Evolutionary conservation across 2,888 invertebrate species (phyloP).

Genomic region (Pristionchus arcanus): DNA sequence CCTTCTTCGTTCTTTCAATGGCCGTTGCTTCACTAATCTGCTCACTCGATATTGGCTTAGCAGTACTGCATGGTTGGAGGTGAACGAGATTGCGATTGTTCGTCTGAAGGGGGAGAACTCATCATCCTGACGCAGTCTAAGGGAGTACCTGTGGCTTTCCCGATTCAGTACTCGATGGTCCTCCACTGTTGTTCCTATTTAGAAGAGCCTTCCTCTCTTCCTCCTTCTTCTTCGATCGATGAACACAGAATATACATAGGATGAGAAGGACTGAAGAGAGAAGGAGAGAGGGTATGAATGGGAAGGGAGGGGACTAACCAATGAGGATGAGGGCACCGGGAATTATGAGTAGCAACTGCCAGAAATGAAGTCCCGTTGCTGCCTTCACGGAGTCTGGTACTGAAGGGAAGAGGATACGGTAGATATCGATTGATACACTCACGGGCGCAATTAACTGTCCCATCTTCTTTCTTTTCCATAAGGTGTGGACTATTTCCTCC

Average conservation of each 20-base stretch:
- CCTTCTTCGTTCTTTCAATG: neutral
- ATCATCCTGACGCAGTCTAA: too few relatives aligned
- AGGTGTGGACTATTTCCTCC: neutral
- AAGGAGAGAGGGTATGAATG: neutral
- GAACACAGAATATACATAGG: neutral
- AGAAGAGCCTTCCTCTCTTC: conserved; percentile 19
- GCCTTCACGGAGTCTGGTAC: neutral
- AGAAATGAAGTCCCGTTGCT: neutral
- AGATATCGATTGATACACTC: neutral
- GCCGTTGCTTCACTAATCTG: conserved; percentile 8
- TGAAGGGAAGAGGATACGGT: neutral
- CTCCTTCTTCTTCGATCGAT: conserved; percentile 24
- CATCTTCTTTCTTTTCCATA: neutral
- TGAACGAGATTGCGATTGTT: neutral
- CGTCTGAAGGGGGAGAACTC: neutral
- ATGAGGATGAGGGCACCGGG: neutral
- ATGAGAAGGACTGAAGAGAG: neutral
- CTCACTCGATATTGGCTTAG: neutral
- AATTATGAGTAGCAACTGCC: neutral
- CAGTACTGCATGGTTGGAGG: neutral
- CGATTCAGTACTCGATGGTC: neutral
- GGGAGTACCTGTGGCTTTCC: neutral
- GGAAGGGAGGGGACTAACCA: neutral
- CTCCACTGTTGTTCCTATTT: neutral
- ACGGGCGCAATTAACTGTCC: neutral